Conservation (phyloP, 2,113 vertebrate genomes). For the Bambusicola thoracicus region DNA sequence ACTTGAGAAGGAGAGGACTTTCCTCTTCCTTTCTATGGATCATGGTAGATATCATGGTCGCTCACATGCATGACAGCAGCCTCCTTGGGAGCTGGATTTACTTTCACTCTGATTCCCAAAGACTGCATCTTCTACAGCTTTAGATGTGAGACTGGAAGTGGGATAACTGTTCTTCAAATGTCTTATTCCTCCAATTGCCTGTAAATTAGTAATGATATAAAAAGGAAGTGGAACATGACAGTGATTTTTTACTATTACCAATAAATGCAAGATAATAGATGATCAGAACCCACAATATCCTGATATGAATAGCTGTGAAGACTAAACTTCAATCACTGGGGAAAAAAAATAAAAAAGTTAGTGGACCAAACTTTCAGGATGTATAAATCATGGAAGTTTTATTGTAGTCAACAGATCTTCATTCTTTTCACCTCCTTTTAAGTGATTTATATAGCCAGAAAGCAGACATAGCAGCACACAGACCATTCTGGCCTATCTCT, state of each 20-base stretch:
- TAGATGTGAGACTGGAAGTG: background rate
- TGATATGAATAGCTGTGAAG: background rate
- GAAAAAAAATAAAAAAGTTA: background rate
- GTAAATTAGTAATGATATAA: background rate
- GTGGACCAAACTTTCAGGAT: background rate
- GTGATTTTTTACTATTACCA: background rate
- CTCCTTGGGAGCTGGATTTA: background rate
- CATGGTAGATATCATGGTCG: background rate
- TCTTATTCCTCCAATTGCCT: background rate
- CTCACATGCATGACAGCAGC: background rate
- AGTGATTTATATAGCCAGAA: background rate
- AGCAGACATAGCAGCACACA: background rate
- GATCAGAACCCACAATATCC: background rate
- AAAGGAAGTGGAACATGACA: background rate
- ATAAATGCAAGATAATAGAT: background rate
- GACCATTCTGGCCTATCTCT: background rate
- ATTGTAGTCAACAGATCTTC: background rate
- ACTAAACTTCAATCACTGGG: background rate
- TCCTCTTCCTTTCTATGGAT: background rate
- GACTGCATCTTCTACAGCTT: background rate
- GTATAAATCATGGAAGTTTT: background rate
- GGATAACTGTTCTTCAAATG: rapidly evolving
- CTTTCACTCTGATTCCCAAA: background rate
- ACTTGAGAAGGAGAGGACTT: background rate
- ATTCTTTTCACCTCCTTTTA: background rate